Conservation (phyloP, 2,113 vertebrate genomes). For the Pedionomus torquatus region DNA sequence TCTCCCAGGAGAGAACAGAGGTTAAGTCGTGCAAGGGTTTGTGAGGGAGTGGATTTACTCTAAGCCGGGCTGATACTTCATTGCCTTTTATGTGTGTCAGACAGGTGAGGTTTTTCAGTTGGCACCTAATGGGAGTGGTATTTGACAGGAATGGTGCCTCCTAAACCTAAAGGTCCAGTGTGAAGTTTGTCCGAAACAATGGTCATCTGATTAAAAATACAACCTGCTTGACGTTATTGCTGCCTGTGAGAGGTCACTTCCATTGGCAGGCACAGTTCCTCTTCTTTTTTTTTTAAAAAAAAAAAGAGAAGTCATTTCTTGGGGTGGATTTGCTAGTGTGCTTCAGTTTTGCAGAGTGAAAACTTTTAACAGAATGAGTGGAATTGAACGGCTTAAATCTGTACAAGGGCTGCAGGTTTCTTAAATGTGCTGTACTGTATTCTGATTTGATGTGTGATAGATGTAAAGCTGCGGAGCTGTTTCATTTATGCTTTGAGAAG, state of each 20-base stretch:
- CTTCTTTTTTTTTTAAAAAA: not conserved
- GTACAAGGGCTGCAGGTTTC: not conserved
- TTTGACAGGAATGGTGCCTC: not conserved
- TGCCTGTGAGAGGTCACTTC: fast-evolving
- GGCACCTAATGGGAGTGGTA: not conserved
- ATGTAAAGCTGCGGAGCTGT: not conserved
- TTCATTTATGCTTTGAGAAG: not conserved
- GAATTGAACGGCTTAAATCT: fast-evolving
- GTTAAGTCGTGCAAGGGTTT: fast-evolving
- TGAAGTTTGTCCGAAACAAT: not conserved
- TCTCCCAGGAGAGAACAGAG: not conserved
- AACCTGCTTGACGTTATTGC: fast-evolving
- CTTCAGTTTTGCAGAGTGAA: not conserved
- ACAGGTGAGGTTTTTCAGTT: not conserved
- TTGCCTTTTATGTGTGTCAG: fast-evolving
- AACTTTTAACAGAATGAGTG: not conserved
- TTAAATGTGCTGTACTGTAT: not conserved
- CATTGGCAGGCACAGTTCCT: not conserved
- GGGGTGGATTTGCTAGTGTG: fast-evolving
- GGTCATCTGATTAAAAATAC: fast-evolving
- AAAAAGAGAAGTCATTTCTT: not conserved
- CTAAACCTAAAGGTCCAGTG: fast-evolving
- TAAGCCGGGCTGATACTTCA: fast-evolving
- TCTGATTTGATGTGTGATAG: not conserved
- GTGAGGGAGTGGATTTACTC: not conserved